Conservation (phyloP, 2,888 invertebrate genomes). For the Calliphora vomitoria region DNA sequence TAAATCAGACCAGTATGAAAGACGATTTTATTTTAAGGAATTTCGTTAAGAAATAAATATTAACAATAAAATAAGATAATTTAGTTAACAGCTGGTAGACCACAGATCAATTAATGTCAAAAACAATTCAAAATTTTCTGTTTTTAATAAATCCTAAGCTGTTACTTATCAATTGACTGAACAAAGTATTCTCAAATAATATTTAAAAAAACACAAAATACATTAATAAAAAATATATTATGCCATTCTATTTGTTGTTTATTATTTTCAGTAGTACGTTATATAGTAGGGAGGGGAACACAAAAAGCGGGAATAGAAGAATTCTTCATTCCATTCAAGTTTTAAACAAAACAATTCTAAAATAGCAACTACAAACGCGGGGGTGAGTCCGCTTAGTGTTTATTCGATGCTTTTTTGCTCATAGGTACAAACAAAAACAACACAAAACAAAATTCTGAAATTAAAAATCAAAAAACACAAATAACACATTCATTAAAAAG, state of each 20-base stretch:
- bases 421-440: constrained; percentile 9
- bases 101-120: too few species aligned
- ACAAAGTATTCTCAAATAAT: not conserved
- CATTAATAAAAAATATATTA: too few species aligned
- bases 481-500: not conserved
- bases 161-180: too few species aligned
- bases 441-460: not conserved
- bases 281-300: not conserved
- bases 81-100: too few species aligned
- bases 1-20: too few species aligned
- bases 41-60: too few species aligned
- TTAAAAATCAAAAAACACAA: constrained; percentile 24
- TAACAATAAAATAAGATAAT: too few species aligned
- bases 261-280: not conserved
- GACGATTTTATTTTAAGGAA: too few species aligned
- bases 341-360: constrained; percentile 15
- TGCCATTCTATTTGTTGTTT: too few species aligned
- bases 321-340: constrained; percentile 46
- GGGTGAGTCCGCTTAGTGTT: not conserved
- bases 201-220: not conserved
- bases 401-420: constrained; percentile 26
- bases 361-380: constrained; percentile 36
- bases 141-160: too few species aligned
- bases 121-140: too few species aligned
- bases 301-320: constrained; percentile 1